phyloP scores from a whole-genome alignment of 1,140 invertebrate species.

The Macrotrachela quadricornifera region DNA sequence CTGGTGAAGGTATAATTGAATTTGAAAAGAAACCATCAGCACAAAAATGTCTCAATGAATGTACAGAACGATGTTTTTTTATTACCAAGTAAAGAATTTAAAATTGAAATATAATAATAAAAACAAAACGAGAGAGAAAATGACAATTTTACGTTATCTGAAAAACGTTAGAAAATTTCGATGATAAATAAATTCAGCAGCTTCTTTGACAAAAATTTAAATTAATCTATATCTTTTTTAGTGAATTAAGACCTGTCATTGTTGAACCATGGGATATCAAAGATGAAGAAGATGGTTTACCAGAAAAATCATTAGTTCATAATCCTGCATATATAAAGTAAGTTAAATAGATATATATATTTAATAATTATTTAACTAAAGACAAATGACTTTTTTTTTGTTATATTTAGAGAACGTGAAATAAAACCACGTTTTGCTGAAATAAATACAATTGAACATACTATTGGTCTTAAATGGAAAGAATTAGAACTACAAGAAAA shows the following conservation, averaged over 20 bases:
- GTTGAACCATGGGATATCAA: slow-evolving; percentile 66
- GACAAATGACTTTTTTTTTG: too few relatives aligned
- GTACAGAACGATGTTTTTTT: slow-evolving; percentile 76
- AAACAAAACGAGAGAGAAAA: too few relatives aligned
- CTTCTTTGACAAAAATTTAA: too few relatives aligned
- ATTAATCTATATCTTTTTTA: slow-evolving; percentile 10
- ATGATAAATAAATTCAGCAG: too few relatives aligned
- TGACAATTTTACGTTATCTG: too few relatives aligned
- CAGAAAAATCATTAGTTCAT: slow-evolving; percentile 63
- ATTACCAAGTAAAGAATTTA: slow-evolving; percentile 40
- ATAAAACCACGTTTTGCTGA: slow-evolving; percentile 68
- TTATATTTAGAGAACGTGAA: slow-evolving; percentile 21
- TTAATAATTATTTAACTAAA: too few relatives aligned
- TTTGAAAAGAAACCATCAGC: slow-evolving; percentile 72
- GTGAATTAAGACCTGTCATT: slow-evolving; percentile 52
- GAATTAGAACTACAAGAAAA: slow-evolving; percentile 65
- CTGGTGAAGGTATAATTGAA: slow-evolving; percentile 85
- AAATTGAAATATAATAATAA: too few relatives aligned
- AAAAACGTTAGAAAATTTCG: too few relatives aligned
- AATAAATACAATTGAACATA: slow-evolving; percentile 68
- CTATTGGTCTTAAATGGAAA: slow-evolving; percentile 87
- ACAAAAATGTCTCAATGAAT: slow-evolving; percentile 60
- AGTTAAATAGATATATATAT: too few relatives aligned
- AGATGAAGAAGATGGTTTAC: slow-evolving; percentile 76
- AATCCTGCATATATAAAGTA: slow-evolving; percentile 47